Percentiles rank a stretch among this genome's conserved stretches.
These are phyloP conservation scores for Nyctereutes procyonoides DNA, from an alignment of 2,113 vertebrate genomes.

Conservation along the genomic window DNA sequence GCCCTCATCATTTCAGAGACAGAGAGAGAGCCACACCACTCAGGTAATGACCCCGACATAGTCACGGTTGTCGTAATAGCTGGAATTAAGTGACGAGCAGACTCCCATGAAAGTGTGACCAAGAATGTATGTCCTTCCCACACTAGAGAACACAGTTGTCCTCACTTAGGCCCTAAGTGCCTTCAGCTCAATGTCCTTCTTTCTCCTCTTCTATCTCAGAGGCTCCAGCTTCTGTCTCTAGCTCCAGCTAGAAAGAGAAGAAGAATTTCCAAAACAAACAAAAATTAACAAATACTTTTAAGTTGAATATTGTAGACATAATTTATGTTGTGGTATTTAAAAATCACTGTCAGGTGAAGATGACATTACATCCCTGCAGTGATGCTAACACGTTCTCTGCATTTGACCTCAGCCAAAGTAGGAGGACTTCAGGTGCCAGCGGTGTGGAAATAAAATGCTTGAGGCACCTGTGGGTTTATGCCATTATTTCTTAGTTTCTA, in stretches of 20 bases:
- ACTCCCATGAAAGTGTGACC: not conserved
- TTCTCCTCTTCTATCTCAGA: not conserved
- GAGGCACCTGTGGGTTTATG: not conserved
- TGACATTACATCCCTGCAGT: not conserved
- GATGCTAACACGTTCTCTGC: not conserved
- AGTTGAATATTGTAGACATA: not conserved
- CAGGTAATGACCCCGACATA: slow-evolving; percentile 87
- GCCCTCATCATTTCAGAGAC: slow-evolving; percentile 89
- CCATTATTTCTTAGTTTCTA: not conserved
- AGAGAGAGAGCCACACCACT: slow-evolving; percentile 93
- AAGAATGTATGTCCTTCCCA: fast-evolving
- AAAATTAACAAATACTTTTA: not conserved
- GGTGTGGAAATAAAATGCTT: too few relatives aligned
- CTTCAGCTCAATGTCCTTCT: not conserved
- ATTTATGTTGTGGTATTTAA: not conserved
- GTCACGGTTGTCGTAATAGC: not conserved
- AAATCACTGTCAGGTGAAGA: not conserved
- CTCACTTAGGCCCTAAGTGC: not conserved
- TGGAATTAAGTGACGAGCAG: not conserved
- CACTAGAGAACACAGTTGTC: too few relatives aligned
- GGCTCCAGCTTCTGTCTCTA: not conserved
- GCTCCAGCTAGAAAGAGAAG: not conserved
- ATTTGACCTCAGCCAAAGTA: not conserved
- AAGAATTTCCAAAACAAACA: not conserved
- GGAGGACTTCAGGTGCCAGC: fast-evolving